Evolutionary conservation across 2,888 invertebrate species (phyloP).

Genomic region (Hoplodrina blanda): DNA sequence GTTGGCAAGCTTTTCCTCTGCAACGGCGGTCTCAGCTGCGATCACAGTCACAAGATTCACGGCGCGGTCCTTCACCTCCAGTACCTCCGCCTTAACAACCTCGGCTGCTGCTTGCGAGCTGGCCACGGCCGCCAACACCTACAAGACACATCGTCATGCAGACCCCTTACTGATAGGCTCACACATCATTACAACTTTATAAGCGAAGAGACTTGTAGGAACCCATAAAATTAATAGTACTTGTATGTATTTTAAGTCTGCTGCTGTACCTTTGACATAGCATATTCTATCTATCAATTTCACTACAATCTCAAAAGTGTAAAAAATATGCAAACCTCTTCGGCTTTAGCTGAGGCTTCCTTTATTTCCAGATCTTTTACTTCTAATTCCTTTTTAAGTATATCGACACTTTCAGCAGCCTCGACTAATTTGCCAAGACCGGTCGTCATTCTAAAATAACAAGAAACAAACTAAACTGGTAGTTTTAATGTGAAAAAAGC

Average conservation of each 20-base stretch:
- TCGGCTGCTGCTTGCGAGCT: constrained; percentile 95
- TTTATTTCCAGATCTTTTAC: constrained; percentile 95
- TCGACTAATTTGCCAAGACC: constrained; percentile 96
- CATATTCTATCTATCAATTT: neutral
- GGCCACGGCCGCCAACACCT: constrained; percentile 94
- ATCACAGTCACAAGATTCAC: constrained; percentile 94
- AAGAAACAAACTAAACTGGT: neutral
- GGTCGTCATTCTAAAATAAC: constrained; percentile 93
- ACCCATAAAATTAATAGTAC: no score
- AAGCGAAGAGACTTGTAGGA: no score
- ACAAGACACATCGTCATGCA: neutral
- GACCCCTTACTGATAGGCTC: neutral
- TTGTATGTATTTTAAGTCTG: no score
- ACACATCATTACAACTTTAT: neutral
- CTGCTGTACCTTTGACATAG: no score
- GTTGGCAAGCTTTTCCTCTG: constrained; percentile 94
- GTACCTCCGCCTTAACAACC: constrained; percentile 95
- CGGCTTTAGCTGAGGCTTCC: constrained; percentile 95
- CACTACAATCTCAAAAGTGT: neutral
- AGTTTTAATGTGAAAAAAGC: no score
- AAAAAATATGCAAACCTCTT: constrained; percentile 83
- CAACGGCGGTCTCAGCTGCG: constrained; percentile 94
- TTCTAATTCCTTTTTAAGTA: constrained; percentile 94
- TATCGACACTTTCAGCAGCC: constrained; percentile 95
- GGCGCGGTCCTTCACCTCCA: constrained; percentile 95